Conservation (phyloP, 2,113 vertebrate species). For the Pangasianodon gigas region DNA sequence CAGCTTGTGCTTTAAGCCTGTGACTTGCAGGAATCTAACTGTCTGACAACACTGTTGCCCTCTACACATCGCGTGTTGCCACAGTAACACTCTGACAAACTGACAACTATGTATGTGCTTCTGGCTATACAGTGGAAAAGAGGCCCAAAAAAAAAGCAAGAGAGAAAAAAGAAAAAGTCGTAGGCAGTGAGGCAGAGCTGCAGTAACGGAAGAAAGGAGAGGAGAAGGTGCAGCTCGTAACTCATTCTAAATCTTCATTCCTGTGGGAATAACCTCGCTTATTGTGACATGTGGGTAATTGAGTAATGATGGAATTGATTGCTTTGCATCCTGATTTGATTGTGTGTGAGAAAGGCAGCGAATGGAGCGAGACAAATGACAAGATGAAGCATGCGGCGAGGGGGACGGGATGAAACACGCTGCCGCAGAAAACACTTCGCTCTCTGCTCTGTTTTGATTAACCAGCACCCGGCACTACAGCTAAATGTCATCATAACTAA, state of each 20-base stretch:
- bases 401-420: slow-evolving; percentile 1
- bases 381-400: slow-evolving; percentile 26
- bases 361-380: slow-evolving; percentile 37
- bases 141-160: not conserved
- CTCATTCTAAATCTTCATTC: slow-evolving; percentile 14
- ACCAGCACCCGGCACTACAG: slow-evolving; percentile 21
- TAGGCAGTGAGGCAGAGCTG: not conserved
- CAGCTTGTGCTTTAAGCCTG: not conserved
- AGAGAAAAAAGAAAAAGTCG: too few relatives aligned
- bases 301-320: slow-evolving; percentile 45
- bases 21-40: slow-evolving; percentile 28
- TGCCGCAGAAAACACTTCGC: slow-evolving; percentile 8
- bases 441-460: slow-evolving; percentile 47
- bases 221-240: not conserved
- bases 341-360: slow-evolving; percentile 30
- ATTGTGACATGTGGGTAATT: slow-evolving; percentile 37
- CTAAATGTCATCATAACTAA: slow-evolving; percentile 47
- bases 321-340: slow-evolving; percentile 52
- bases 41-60: slow-evolving; percentile 16
- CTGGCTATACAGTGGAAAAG: not conserved
- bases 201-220: not conserved
- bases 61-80: slow-evolving; percentile 21
- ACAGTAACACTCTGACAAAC: slow-evolving; percentile 38
- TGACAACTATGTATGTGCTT: not conserved
- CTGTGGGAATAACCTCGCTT: slow-evolving; percentile 29